A percentile compares a stretch with the other conserved stretches of the same genome.
Conservation (phyloP, 2,113 vertebrate species). For the Cheilinus undulatus region DNA sequence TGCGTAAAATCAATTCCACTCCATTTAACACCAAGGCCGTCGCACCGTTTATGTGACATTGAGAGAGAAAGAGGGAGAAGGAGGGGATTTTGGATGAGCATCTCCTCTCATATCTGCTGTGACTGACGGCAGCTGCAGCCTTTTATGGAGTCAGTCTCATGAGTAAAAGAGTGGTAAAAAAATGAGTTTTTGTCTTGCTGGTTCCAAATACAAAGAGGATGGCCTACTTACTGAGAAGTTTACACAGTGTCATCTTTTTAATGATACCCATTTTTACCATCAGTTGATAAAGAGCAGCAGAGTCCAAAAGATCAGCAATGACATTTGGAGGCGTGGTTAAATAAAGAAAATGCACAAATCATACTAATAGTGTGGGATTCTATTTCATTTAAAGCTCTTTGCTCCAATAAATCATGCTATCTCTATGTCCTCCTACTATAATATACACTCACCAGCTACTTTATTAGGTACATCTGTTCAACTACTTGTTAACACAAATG, state of each 20-base stretch:
- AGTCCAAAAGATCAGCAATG: slow-evolving; percentile 11
- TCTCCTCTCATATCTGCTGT: slow-evolving; percentile 26
- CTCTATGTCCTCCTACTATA: too few relatives aligned
- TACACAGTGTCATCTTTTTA: slow-evolving; percentile 34
- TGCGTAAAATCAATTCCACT: slow-evolving; percentile 75
- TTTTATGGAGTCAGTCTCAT: slow-evolving; percentile 47
- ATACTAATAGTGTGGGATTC: not conserved
- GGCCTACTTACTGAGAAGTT: slow-evolving; percentile 64
- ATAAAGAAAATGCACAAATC: not conserved
- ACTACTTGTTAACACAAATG: too few relatives aligned
- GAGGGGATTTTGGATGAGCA: slow-evolving; percentile 13
- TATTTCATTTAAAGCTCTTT: not conserved
- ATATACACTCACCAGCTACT: too few relatives aligned
- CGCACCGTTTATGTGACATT: slow-evolving; percentile 70
- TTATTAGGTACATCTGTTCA: too few relatives aligned
- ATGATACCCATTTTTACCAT: slow-evolving; percentile 57
- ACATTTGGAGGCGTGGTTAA: not conserved
- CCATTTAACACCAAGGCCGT: slow-evolving; percentile 73
- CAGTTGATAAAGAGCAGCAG: slow-evolving; percentile 38
- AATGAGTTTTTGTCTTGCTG: not conserved
- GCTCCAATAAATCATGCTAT: too few relatives aligned
- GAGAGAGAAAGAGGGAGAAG: slow-evolving; percentile 18
- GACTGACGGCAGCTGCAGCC: slow-evolving; percentile 49
- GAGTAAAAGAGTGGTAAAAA: slow-evolving; percentile 5
- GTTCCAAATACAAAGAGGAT: slow-evolving; percentile 32